Base-by-base conservation (phyloP, 1,140 invertebrate species). In the Mizuhopecten yessoensis region DNA sequence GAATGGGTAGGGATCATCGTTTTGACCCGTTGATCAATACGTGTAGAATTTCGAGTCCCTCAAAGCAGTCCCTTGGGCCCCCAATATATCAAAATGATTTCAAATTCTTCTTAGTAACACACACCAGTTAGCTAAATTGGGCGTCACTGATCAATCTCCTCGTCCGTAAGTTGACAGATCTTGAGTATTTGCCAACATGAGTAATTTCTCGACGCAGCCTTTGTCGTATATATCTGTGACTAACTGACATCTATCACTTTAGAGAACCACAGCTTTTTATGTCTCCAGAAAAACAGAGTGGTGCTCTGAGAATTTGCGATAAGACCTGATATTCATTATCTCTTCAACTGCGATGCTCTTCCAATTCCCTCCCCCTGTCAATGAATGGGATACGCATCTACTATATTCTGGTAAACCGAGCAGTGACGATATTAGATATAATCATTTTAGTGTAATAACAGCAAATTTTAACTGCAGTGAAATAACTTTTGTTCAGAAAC, bases 261-360 rank as follows among this genome's bases (percentile, higher is more conserved):
- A 1, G 57, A 75, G n/a, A 75, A 75, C 57, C 57, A 75, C 57
- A 29, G 57, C 57, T 75, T 75, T 75, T 75, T 75, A 75, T 75
- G 57, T 75, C n/a, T 75, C 11, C 57, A 17, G 57, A 29, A 75
- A 75, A 75, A 75, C 57, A 75, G 57, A 75, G 57, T 75, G 57
- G 57, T 17, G 57, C n/a, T 75, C 57, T 75, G 57, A 75, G 57
- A 75, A 75, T 75, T 75, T 75, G 57, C 57, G 57, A 75, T 75
- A 75, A 75, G 57, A 75, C 57, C 57, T 75, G 57, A 75, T 75
- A 75, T 75, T 75, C 57, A 75, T 75, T 75, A 75, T 75, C 57
- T 75, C 57, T 29, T 75, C 57, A 75, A 75, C 57, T 75, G 23
- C 57, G 57, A 29, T 75, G 57, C 57, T 75, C 57, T 75, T 75